Percentiles rank a stretch among this genome's conserved stretches.
Evolutionary conservation across 2,888 invertebrate species (phyloP).

Genomic region (Megaustenia siamemsis): DNA sequence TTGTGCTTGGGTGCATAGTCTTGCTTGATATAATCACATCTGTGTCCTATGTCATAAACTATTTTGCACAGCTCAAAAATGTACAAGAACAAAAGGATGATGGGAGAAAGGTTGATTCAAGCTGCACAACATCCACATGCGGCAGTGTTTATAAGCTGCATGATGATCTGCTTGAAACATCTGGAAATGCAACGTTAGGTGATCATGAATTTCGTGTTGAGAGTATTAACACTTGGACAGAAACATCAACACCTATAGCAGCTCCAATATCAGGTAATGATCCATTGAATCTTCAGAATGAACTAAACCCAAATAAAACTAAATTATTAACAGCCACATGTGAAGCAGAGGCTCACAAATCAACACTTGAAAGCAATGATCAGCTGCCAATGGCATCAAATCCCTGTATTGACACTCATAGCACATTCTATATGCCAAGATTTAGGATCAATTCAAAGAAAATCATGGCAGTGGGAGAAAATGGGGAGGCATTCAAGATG

Average conservation of each 20-base stretch:
- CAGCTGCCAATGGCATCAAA: not conserved
- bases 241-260: not conserved
- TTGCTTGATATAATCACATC: conserved; percentile 38
- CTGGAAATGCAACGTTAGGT: not conserved
- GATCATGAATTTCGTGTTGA: not conserved
- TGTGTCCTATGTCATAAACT: not conserved
- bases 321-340: not conserved
- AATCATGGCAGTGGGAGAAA: not conserved
- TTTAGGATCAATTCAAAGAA: conserved; percentile 9
- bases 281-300: not conserved
- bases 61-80: not conserved
- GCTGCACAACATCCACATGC: too few species aligned
- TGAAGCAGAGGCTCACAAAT: not conserved
- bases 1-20: conserved; percentile 47
- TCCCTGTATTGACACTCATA: not conserved
- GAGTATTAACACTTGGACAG: not conserved
- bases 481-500: not conserved
- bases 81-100: not conserved
- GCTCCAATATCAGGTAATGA: not conserved
- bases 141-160: too few species aligned
- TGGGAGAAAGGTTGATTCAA: too few species aligned
- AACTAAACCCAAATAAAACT: not conserved
- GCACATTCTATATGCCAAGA: conserved; percentile 10
- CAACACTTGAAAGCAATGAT: not conserved
- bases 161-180: not conserved